phyloP scores from a whole-genome alignment of 53 echinoderm and acorn worm species.

The Echinometra lucunter region DNA sequence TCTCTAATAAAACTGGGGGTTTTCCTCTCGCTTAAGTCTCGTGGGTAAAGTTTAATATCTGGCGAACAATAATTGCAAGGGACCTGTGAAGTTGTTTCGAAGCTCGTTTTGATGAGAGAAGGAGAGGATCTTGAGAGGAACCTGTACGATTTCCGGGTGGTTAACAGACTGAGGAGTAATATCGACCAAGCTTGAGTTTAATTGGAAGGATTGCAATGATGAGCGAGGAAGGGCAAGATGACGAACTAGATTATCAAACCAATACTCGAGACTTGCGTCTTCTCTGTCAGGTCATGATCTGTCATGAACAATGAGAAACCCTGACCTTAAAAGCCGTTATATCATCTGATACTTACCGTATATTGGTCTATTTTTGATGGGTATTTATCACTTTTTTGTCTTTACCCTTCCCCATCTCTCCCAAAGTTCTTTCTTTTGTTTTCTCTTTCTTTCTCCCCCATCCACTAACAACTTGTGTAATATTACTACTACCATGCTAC shows the following conservation, averaged over 20 bases:
- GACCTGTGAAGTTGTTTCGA: slow-evolving; percentile 69
- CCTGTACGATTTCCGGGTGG: slow-evolving; percentile 64
- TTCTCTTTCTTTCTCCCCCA: neutral
- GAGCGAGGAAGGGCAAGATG: slow-evolving; percentile 32
- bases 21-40: slow-evolving; percentile 34
- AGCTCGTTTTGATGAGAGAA: slow-evolving; percentile 55
- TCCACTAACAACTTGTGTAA: neutral
- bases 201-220: slow-evolving; percentile 6
- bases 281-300: neutral
- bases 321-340: neutral
- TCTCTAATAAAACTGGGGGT: slow-evolving; percentile 43
- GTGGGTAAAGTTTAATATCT: slow-evolving; percentile 69
- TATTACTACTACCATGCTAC: neutral
- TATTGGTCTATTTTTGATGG: neutral
- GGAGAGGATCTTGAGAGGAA: slow-evolving; percentile 53
- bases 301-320: neutral
- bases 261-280: neutral
- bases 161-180: slow-evolving; percentile 2
- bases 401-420: neutral
- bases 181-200: slow-evolving; percentile 16
- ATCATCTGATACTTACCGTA: neutral
- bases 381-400: neutral
- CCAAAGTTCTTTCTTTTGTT: neutral
- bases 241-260: slow-evolving; percentile 33
- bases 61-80: slow-evolving; percentile 66